Conservation (phyloP, 2,113 vertebrate genomes). For the Mesitornis unicolor region DNA sequence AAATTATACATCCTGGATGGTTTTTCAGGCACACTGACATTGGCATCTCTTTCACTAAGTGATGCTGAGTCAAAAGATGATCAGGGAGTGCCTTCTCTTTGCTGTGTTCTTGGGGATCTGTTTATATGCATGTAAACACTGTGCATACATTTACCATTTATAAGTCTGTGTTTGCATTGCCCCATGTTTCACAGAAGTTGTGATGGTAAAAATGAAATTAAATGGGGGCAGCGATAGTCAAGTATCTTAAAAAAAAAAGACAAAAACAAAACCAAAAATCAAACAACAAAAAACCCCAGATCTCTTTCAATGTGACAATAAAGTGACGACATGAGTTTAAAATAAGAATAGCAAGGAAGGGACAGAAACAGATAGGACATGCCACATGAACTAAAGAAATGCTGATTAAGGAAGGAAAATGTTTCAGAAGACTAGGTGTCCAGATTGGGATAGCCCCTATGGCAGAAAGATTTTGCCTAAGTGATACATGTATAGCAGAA, state of each 20-base stretch:
- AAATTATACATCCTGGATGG: neutral
- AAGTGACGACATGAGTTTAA: neutral
- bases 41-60: neutral
- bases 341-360: neutral
- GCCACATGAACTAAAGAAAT: neutral
- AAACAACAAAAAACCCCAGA: too few relatives aligned
- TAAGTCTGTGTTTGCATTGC: neutral
- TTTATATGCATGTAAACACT: neutral
- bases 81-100: neutral
- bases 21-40: neutral
- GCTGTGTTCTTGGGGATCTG: neutral
- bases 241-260: neutral
- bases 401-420: conserved; percentile 31
- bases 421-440: neutral
- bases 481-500: conserved; percentile 47
- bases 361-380: neutral
- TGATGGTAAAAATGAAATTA: neutral
- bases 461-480: conserved; percentile 51
- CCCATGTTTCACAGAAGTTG: neutral
- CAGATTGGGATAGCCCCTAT: neutral
- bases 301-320: neutral
- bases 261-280: too few relatives aligned
- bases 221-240: neutral
- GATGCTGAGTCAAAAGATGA: neutral
- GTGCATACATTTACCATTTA: neutral